These are phyloP conservation scores for Phoenicopterus ruber DNA, from an alignment of 2,113 vertebrate genomes.

Conservation along the genomic window DNA sequence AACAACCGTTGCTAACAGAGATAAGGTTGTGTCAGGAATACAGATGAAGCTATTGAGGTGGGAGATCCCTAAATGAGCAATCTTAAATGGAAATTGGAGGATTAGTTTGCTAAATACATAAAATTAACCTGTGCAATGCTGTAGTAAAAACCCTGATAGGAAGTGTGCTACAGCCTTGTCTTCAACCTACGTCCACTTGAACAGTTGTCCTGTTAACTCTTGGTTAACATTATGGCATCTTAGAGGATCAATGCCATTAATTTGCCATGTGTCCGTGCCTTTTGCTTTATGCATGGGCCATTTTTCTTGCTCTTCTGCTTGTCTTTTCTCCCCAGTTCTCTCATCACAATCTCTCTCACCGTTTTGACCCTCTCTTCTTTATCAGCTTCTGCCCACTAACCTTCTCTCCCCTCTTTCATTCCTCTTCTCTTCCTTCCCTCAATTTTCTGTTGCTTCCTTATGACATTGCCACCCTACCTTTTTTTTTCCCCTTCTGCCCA, in stretches of 20 bases:
- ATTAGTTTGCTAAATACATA: neutral
- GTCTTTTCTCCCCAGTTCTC: neutral
- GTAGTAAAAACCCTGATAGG: neutral
- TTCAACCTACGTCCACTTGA: neutral
- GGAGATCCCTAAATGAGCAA: neutral
- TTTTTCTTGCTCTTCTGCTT: neutral
- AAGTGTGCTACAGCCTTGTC: neutral
- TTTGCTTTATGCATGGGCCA: neutral
- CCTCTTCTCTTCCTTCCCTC: neutral
- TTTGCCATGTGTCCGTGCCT: neutral
- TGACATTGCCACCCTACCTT: accelerated
- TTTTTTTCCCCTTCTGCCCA: neutral
- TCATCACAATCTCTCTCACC: neutral
- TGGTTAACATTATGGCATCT: neutral
- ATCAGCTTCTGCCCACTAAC: neutral
- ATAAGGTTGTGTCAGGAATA: neutral
- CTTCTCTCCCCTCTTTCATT: neutral
- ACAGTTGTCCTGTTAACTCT: neutral
- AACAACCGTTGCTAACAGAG: neutral
- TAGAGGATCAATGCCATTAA: neutral
- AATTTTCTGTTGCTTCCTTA: neutral
- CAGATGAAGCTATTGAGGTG: neutral
- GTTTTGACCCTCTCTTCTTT: neutral
- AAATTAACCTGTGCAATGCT: neutral
- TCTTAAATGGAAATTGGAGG: neutral